These are phyloP conservation scores for Sisyra nigra DNA, from an alignment of 2,888 invertebrate genomes.

Conservation along the genomic window DNA sequence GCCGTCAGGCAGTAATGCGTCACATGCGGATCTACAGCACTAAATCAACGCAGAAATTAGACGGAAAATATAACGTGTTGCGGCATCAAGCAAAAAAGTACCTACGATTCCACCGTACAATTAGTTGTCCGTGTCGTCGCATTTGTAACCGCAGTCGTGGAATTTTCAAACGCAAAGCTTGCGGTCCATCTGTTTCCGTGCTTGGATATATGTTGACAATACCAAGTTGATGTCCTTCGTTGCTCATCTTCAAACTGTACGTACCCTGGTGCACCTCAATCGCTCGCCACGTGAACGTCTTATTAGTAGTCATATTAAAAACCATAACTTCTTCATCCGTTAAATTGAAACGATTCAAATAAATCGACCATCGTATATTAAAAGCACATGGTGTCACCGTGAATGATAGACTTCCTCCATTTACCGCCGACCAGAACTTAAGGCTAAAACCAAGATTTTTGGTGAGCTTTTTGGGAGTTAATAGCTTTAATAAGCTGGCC, in stretches of 20 bases:
- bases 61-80: conserved; percentile 8
- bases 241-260: conserved; percentile 15
- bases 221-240: conserved; percentile 15
- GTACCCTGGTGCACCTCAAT: conserved; percentile 10
- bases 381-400: conserved; percentile 18
- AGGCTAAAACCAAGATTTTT: conserved; percentile 11
- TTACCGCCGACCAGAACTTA: conserved; percentile 11
- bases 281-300: conserved; percentile 12
- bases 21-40: conserved; percentile 30
- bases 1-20: conserved; percentile 35
- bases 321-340: not conserved
- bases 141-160: conserved; percentile 18
- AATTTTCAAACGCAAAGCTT: conserved; percentile 17
- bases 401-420: conserved; percentile 15
- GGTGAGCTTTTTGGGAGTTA: too few relatives aligned
- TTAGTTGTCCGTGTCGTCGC: conserved; percentile 19
- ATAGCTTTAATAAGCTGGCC: too few relatives aligned
- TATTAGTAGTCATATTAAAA: not conserved
- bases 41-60: conserved; percentile 16
- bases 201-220: conserved; percentile 24
- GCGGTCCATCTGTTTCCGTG: conserved; percentile 23
- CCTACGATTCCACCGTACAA: conserved; percentile 25
- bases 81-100: conserved; percentile 13
- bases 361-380: conserved; percentile 16
- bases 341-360: conserved; percentile 11